Base-by-base conservation (phyloP, 64 coral and sea anemone species). In the Exaiptasia diaphana region DNA sequence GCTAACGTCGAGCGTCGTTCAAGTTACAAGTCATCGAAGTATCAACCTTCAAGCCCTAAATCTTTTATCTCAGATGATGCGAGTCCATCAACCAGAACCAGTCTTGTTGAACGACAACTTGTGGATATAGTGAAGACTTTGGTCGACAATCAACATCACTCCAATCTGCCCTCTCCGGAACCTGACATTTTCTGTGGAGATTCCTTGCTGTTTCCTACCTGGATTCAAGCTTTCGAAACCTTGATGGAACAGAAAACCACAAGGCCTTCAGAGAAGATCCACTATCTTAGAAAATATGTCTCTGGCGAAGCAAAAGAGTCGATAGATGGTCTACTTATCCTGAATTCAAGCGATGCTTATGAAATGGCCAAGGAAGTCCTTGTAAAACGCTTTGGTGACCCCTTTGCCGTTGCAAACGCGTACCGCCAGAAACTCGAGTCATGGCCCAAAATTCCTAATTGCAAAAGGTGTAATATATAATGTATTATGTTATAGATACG, bases 271-370 rank as follows among this genome's bases (percentile, higher is more conserved):
- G 73, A 87, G 42, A 86, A 28, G 8, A 44, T 87, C 37, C 44
- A 87, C 31, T 87, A 68, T 38, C 73, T 87, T 3, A 76, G 31
- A 34, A 87, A 67, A 56, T 87, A 87, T 54, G 73, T 78, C 0
- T 32, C 34, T 17, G 64, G 50, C 4, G 62, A 80, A 49, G 85
- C 85, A 0, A 88, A 88, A 36, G 75, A 88, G 32, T 60, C 62
- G 5, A 75, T 87, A 0, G 48, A 58, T 33, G 52, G 75, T n/a
- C 80, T 71, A 52, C 55, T 88, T 49, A 56, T 88, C 49, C 33
- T 87, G 9, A 63, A 87, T 23, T 78, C 61, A 6, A 61, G 54
- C 39, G 74, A 87, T 28, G 85, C 85, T 0, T 71, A 72, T 39
- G 18, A 62, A 42, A 80, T 59, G 34, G 85, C 85, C 0, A 72